Evolutionary conservation across 2,797 vertebrate species (phyloP).

Genomic region (Acropternis orthonyx): DNA sequence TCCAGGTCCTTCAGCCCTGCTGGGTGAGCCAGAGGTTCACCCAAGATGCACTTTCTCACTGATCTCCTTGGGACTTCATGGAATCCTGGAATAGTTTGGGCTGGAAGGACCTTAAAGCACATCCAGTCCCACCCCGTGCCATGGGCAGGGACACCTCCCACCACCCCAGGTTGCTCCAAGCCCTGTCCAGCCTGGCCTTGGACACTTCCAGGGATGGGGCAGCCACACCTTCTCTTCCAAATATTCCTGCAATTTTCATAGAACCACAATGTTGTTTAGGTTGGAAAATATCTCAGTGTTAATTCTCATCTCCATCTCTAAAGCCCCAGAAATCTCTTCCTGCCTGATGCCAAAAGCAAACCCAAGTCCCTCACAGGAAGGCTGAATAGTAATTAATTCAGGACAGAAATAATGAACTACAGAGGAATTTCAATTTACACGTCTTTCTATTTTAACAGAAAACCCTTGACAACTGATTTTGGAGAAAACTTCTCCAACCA

Average conservation of each 20-base stretch:
- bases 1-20: background rate
- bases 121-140: background rate
- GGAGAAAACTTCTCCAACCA: background rate
- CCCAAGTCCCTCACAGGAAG: background rate
- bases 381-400: conserved; percentile 51
- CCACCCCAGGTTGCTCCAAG: background rate
- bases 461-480: conserved; percentile 27
- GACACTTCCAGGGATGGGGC: background rate
- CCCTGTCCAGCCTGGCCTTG: background rate
- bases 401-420: conserved; percentile 39
- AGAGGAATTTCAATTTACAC: conserved; percentile 31
- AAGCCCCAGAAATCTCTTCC: background rate
- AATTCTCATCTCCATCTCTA: background rate
- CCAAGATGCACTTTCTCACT: background rate
- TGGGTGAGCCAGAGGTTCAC: background rate
- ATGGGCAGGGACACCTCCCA: background rate
- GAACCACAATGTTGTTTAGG: rapidly evolving
- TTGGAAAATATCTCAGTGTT: background rate
- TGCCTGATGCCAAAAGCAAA: background rate
- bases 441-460: conserved; percentile 37
- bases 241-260: background rate
- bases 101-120: background rate
- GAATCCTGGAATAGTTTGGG: background rate
- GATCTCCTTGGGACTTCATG: background rate
- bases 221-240: background rate